phyloP scores from a whole-genome alignment of 2,113 vertebrate genomes.

The Butorides virescens region DNA sequence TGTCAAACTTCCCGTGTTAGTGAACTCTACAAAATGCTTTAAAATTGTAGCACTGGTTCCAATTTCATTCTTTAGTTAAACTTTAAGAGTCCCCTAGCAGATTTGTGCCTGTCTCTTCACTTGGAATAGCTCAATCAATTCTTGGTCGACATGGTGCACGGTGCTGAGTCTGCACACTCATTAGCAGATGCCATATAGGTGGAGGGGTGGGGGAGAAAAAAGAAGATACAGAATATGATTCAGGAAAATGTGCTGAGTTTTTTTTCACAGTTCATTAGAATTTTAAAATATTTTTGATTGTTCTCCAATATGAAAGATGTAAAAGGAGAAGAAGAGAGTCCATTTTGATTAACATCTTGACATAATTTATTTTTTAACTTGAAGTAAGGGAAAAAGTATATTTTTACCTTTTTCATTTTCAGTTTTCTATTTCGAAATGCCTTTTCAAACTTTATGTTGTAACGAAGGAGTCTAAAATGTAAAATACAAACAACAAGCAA shows the following conservation, averaged over 20 bases:
- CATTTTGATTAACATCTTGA: not conserved
- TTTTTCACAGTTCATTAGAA: not conserved
- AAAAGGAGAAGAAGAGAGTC: not conserved
- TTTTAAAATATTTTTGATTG: not conserved
- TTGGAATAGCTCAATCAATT: not conserved
- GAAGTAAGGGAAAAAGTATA: not conserved
- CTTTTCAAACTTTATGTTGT: not conserved
- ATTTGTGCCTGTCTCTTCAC: not conserved
- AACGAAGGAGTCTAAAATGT: not conserved
- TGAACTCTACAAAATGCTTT: not conserved
- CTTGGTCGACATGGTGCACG: not conserved
- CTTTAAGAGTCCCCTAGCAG: not conserved
- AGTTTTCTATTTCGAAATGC: not conserved
- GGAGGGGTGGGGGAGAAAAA: rapidly evolving
- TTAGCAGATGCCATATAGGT: not conserved
- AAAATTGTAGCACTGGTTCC: not conserved
- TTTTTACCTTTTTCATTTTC: not conserved
- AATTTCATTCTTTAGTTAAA: not conserved
- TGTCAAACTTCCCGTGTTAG: not conserved
- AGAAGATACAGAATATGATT: not conserved
- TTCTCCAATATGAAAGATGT: not conserved
- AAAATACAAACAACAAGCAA: not conserved
- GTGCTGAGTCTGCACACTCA: not conserved
- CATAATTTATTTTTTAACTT: not conserved
- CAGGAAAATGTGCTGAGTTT: not conserved